Conservation (phyloP, 2,797 vertebrate genomes). For the Nannoperca australis region DNA sequence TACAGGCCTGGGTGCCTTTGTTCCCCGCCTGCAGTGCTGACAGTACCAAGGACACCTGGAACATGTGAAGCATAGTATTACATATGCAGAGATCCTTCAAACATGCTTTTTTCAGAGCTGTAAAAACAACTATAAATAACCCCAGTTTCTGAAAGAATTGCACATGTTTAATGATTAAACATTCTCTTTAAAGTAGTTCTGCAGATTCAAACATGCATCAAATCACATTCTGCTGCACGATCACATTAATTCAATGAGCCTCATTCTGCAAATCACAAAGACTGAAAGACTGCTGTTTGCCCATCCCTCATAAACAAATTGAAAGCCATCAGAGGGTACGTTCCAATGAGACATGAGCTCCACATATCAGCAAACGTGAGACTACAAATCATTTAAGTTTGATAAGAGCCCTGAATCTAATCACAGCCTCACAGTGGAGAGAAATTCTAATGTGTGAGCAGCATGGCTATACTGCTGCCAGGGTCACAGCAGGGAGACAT, state of each 20-base stretch:
- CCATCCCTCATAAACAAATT: conserved; percentile 56
- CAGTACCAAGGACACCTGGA: conserved; percentile 95
- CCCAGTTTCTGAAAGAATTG: not conserved
- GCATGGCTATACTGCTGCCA: conserved; percentile 34
- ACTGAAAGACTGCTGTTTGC: conserved; percentile 21
- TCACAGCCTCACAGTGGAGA: conserved; percentile 34
- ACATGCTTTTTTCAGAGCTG: conserved; percentile 31
- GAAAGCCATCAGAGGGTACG: conserved; percentile 44
- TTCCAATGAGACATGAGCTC: conserved; percentile 49
- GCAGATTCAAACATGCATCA: conserved; percentile 43
- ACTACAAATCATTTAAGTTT: conserved; percentile 66
- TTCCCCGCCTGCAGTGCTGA: conserved; percentile 98
- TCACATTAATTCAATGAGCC: conserved; percentile 59
- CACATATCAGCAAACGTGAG: conserved; percentile 47
- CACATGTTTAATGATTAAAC: conserved; percentile 29
- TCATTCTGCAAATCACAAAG: conserved; percentile 52
- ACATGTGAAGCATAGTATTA: conserved; percentile 37
- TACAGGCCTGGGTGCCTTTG: conserved; percentile 98
- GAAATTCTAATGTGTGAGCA: conserved; percentile 54
- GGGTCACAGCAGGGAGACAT: conserved; percentile 54
- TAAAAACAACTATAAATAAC: conserved; percentile 19
- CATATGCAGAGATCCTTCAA: conserved; percentile 21
- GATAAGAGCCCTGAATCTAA: conserved; percentile 63
- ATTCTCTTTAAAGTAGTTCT: conserved; percentile 8
- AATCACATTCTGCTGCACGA: conserved; percentile 47